Percentiles rank a stretch among this genome's conserved stretches.
Evolutionary conservation across 2,797 vertebrate species (phyloP).

Genomic region (Eidolon dupreanum): DNA sequence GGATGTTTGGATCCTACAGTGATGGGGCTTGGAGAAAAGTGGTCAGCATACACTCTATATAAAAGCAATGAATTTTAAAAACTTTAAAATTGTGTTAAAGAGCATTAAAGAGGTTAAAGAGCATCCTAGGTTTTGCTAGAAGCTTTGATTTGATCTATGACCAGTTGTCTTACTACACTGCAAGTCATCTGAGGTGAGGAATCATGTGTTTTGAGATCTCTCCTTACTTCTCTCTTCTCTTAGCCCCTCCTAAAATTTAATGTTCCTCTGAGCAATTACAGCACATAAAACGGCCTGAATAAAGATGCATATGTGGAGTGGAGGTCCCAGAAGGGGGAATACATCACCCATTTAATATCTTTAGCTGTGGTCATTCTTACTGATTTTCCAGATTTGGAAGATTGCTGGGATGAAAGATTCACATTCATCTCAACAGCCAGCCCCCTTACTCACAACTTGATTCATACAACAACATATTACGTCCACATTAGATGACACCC

Average conservation of each 20-base stretch:
- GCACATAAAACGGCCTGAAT: not conserved
- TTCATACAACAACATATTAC: not conserved
- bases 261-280: too few relatives aligned
- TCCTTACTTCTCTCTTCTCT: not conserved
- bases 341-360: not conserved
- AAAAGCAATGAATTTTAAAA: not conserved
- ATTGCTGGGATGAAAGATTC: not conserved
- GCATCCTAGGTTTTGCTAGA: not conserved
- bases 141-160: not conserved
- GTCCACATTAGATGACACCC: not conserved
- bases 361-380: not conserved
- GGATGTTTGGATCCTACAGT: not conserved
- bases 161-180: not conserved
- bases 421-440: not conserved
- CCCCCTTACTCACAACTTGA: not conserved
- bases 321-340: not conserved
- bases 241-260: not conserved
- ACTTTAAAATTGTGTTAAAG: not conserved
- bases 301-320: not conserved
- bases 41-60: not conserved
- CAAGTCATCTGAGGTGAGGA: not conserved
- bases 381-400: not conserved
- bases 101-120: not conserved
- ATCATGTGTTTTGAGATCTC: not conserved
- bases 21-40: not conserved